Conservation (phyloP, 2,113 vertebrate genomes). For the Gadus chalcogrammus region DNA sequence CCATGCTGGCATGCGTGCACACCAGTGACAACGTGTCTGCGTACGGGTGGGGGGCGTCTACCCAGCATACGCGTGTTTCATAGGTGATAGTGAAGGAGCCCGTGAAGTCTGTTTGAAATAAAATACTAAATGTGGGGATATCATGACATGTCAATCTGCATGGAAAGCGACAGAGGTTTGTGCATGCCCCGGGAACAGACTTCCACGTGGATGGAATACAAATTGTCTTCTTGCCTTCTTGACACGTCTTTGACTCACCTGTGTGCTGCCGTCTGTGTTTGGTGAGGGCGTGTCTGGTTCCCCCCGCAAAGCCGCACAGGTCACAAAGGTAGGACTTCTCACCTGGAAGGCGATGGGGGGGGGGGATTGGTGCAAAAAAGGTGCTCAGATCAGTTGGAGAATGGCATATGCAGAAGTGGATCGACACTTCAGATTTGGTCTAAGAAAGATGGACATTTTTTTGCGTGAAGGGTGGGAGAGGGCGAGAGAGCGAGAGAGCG, state of each 20-base stretch:
- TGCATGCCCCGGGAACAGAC: background rate
- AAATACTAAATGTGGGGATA: constrained; percentile 14
- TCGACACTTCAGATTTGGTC: background rate
- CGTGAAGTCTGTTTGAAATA: constrained; percentile 8
- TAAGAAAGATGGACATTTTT: background rate
- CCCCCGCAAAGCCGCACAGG: constrained; percentile 97
- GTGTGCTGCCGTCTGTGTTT: constrained; percentile 97
- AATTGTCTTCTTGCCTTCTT: no score
- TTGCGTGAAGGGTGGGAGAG: background rate
- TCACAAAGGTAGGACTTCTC: constrained; percentile 99
- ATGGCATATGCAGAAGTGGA: background rate
- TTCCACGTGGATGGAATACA: no score
- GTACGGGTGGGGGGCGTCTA: constrained; percentile 5
- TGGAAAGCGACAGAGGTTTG: constrained; percentile 13
- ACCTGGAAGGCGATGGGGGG: constrained; percentile 78
- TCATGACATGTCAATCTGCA: constrained; percentile 47
- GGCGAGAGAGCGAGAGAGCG: background rate
- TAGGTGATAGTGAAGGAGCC: background rate
- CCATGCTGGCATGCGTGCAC: constrained; percentile 64
- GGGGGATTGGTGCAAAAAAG: constrained; percentile 48
- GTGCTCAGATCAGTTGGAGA: background rate
- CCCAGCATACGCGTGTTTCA: background rate
- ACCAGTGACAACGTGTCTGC: constrained; percentile 45
- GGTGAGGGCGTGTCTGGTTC: constrained; percentile 95
- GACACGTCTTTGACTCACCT: constrained; percentile 68